Conservation (phyloP, 2,797 vertebrate species). For the Furcifer pardalis region DNA sequence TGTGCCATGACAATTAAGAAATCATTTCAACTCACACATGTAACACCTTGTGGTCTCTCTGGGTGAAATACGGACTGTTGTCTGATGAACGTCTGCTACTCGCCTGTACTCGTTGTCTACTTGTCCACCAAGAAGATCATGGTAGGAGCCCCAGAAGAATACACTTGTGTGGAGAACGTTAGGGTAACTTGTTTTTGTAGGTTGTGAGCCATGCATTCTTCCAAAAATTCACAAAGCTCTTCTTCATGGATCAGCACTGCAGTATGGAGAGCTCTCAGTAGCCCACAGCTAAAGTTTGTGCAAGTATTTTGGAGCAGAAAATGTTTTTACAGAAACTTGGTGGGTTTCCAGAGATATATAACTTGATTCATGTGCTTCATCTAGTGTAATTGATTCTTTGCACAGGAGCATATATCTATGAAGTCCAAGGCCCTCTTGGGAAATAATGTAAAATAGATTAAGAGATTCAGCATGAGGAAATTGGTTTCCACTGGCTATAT, state of each 20-base stretch:
- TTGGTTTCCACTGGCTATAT: conserved; percentile 81
- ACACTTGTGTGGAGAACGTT: too few relatives aligned
- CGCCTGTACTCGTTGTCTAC: background rate
- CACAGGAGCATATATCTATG: conserved; percentile 78
- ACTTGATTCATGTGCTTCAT: conserved; percentile 80
- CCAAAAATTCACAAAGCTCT: background rate
- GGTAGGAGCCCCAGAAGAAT: background rate
- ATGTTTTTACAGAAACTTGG: conserved; percentile 77
- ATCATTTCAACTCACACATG: too few relatives aligned
- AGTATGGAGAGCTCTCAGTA: background rate
- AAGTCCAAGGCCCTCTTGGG: conserved; percentile 80
- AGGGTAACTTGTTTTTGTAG: too few relatives aligned
- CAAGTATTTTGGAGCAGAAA: conserved; percentile 42
- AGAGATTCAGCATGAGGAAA: conserved; percentile 86
- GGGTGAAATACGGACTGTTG: background rate
- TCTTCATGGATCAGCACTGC: background rate
- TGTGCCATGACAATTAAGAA: too few relatives aligned
- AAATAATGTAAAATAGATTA: conserved; percentile 92
- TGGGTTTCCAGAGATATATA: conserved; percentile 75
- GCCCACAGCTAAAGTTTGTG: conserved; percentile 18
- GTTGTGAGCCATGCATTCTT: too few relatives aligned
- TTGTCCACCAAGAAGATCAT: background rate
- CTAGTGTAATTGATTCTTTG: conserved; percentile 87
- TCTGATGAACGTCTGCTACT: background rate
- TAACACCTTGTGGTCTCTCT: background rate